Percentiles rank a stretch among this genome's conserved stretches.
phyloP scores from a whole-genome alignment of 2,888 invertebrate genomes.

The Neocrepidodera transversa region DNA sequence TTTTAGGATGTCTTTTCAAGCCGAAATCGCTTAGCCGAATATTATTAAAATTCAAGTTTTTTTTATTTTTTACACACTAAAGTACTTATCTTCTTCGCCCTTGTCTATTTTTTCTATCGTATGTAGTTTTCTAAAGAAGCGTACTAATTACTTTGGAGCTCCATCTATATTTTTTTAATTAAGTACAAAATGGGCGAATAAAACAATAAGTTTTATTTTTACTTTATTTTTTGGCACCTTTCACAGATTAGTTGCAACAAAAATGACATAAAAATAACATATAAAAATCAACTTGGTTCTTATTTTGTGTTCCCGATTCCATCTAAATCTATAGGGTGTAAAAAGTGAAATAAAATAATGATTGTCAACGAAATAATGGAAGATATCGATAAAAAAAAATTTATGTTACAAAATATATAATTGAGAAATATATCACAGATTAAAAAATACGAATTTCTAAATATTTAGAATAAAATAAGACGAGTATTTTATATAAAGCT shows the following conservation, averaged over 20 bases:
- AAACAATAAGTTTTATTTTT: not conserved
- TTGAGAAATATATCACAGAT: slow-evolving; percentile 4
- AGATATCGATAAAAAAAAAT: not conserved
- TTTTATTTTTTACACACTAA: too few relatives aligned
- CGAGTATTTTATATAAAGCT: not conserved
- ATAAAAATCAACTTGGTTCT: slow-evolving; percentile 2
- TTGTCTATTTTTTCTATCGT: too few relatives aligned
- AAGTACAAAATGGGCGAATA: too few relatives aligned
- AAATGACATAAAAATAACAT: slow-evolving; percentile 10
- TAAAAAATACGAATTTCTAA: not conserved
- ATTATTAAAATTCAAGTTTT: too few relatives aligned
- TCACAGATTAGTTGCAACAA: slow-evolving; percentile 14
- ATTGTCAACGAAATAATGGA: not conserved
- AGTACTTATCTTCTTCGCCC: too few relatives aligned
- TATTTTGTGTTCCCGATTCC: not conserved
- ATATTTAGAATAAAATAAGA: not conserved
- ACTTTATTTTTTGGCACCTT: slow-evolving; percentile 17
- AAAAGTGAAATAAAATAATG: not conserved
- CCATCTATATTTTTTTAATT: too few relatives aligned
- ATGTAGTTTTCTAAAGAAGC: too few relatives aligned
- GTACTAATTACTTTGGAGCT: too few relatives aligned
- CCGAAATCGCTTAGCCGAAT: too few relatives aligned
- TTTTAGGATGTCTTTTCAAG: too few relatives aligned
- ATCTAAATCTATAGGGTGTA: not conserved
- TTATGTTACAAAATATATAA: not conserved